phyloP scores from a whole-genome alignment of 2,797 vertebrate genomes.

The Cuculus canorus region DNA sequence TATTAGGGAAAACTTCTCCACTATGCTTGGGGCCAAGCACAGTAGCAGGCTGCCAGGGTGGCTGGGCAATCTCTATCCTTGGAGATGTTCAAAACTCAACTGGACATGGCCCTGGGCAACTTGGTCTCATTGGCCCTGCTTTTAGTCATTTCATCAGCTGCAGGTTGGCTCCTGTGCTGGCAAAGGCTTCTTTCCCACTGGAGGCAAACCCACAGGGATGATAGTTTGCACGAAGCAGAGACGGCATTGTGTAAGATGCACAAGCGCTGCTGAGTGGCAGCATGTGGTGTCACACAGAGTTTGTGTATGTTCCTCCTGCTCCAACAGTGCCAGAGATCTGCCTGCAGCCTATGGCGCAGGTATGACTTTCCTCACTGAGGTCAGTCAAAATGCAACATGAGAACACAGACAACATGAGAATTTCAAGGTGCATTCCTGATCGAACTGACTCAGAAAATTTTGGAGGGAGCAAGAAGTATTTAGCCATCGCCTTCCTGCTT shows the following conservation, averaged over 20 bases:
- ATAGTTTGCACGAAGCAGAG: fast-evolving
- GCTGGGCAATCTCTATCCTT: not conserved
- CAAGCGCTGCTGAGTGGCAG: not conserved
- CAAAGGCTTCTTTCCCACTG: not conserved
- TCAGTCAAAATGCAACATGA: not conserved
- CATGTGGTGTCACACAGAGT: fast-evolving
- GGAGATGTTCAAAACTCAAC: not conserved
- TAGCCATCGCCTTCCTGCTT: not conserved
- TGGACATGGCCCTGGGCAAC: not conserved
- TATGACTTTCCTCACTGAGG: not conserved
- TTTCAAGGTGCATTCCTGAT: not conserved
- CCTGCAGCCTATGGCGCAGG: not conserved
- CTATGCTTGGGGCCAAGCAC: not conserved
- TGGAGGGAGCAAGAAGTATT: not conserved
- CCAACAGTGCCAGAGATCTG: not conserved
- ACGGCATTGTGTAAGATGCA: fast-evolving
- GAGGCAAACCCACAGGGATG: not conserved
- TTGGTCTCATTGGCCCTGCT: not conserved
- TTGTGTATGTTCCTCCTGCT: not conserved
- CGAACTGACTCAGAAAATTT: not conserved
- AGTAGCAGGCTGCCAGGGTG: not conserved
- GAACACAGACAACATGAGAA: not conserved
- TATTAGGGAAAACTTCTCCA: not conserved
- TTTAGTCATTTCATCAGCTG: not conserved
- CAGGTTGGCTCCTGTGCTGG: not conserved